Percentiles rank a stretch among this genome's conserved stretches.
Evolutionary conservation across 2,113 vertebrate species (phyloP).

Genomic region (Circaetus gallicus): DNA sequence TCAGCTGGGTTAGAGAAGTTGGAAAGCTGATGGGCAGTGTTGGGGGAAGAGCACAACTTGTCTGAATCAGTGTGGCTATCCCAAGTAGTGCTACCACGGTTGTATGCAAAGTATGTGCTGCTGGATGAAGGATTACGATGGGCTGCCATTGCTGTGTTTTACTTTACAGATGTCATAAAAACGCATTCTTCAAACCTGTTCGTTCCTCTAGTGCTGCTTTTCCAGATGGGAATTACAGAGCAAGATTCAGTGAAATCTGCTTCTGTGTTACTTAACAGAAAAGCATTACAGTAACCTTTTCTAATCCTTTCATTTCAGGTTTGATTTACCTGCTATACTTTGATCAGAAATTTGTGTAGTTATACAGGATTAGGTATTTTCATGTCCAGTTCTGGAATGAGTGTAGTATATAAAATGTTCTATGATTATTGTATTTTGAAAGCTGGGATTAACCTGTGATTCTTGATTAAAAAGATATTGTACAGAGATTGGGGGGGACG

Average conservation of each 20-base stretch:
- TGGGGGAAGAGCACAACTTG: neutral
- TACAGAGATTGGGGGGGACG: neutral
- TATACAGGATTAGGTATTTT: constrained; percentile 86
- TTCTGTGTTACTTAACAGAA: constrained; percentile 86
- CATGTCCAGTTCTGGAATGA: constrained; percentile 80
- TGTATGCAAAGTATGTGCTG: constrained; percentile 40
- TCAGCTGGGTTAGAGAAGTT: neutral
- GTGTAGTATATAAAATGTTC: constrained; percentile 68
- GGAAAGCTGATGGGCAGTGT: neutral
- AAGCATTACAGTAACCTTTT: constrained; percentile 71
- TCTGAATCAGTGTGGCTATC: neutral
- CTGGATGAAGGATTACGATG: constrained; percentile 48
- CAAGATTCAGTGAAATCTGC: constrained; percentile 88
- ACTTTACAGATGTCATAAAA: constrained; percentile 69
- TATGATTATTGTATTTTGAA: constrained; percentile 74
- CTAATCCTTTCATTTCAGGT: constrained; percentile 87
- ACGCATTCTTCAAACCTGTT: constrained; percentile 66
- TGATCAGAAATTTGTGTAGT: constrained; percentile 79
- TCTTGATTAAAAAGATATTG: constrained; percentile 75
- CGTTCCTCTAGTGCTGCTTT: constrained; percentile 55
- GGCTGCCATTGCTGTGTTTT: constrained; percentile 53
- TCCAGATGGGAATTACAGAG: constrained; percentile 78
- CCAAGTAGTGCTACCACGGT: neutral
- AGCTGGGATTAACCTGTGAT: constrained; percentile 84
- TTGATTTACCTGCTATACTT: constrained; percentile 87